Percentiles rank a stretch among this genome's conserved stretches.
Evolutionary conservation across 2,888 invertebrate genomes (phyloP).

Genomic region (Allygus modestus): DNA sequence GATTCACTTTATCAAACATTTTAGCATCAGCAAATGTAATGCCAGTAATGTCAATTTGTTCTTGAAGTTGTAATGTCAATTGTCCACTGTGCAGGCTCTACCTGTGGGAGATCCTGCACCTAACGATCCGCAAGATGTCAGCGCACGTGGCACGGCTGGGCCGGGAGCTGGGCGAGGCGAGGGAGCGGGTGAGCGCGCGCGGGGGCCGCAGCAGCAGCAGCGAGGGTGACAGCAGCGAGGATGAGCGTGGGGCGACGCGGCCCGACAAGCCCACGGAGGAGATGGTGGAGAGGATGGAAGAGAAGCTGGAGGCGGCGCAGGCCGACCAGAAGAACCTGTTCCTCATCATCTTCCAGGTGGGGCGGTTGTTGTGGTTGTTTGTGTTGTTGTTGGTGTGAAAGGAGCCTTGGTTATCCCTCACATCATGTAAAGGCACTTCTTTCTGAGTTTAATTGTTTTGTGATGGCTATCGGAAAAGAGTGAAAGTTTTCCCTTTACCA

Average conservation of each 20-base stretch:
- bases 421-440: too few species aligned
- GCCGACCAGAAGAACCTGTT: slow-evolving; percentile 98
- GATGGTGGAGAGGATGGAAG: slow-evolving; percentile 97
- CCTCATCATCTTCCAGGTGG: slow-evolving; percentile 95
- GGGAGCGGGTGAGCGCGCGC: slow-evolving; percentile 91
- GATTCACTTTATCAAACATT: too few species aligned
- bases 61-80: too few species aligned
- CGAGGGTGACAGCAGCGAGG: slow-evolving; percentile 78
- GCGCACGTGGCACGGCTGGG: slow-evolving; percentile 87
- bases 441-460: too few species aligned
- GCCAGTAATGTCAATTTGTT: too few species aligned
- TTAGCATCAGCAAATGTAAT: too few species aligned
- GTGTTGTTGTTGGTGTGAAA: too few species aligned
- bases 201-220: slow-evolving; percentile 91
- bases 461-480: too few species aligned
- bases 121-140: slow-evolving; percentile 98
- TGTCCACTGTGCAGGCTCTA: too few species aligned
- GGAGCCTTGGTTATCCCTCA: too few species aligned
- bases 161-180: slow-evolving; percentile 88
- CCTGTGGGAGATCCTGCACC: slow-evolving; percentile 97
- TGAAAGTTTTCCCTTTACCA: too few species aligned
- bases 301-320: slow-evolving; percentile 94
- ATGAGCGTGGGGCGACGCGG: slow-evolving; percentile 79
- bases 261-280: slow-evolving; percentile 85
- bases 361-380: background rate